These are phyloP conservation scores for Clarias platycephalus DNA, from an alignment of 2,797 vertebrate species.

Conservation along the genomic window DNA sequence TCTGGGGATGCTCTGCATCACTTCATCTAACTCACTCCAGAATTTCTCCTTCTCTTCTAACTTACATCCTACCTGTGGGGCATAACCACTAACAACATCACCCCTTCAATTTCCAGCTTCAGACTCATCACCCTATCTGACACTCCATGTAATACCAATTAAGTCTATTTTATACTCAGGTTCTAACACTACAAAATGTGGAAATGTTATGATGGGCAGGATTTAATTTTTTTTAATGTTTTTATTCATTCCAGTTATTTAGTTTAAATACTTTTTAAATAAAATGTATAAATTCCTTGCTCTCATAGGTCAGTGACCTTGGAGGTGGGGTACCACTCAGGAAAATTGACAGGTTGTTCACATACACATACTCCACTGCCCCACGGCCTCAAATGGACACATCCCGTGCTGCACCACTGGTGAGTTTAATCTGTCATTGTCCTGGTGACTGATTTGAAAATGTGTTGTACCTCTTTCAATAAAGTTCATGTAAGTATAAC, in stretches of 20 bases:
- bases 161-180: background rate
- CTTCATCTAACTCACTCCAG: no score
- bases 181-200: background rate
- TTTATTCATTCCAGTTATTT: background rate
- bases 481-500: background rate
- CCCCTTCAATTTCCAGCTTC: no score
- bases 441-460: background rate
- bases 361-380: slow-evolving; percentile 97
- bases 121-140: no score
- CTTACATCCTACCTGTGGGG: no score
- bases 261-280: background rate
- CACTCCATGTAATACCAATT: background rate
- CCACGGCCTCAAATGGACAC: slow-evolving; percentile 85
- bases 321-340: slow-evolving; percentile 94
- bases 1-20: no score
- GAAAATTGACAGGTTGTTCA: slow-evolving; percentile 95
- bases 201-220: background rate
- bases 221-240: background rate
- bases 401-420: slow-evolving; percentile 86
- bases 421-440: slow-evolving; percentile 59
- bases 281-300: slow-evolving; percentile 13
- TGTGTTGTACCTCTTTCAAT: background rate
- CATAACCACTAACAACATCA: no score
- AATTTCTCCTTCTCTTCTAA: no score
- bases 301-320: slow-evolving; percentile 86